phyloP scores from a whole-genome alignment of 2,113 vertebrate genomes.

The Corythoichthys haematopterus region DNA sequence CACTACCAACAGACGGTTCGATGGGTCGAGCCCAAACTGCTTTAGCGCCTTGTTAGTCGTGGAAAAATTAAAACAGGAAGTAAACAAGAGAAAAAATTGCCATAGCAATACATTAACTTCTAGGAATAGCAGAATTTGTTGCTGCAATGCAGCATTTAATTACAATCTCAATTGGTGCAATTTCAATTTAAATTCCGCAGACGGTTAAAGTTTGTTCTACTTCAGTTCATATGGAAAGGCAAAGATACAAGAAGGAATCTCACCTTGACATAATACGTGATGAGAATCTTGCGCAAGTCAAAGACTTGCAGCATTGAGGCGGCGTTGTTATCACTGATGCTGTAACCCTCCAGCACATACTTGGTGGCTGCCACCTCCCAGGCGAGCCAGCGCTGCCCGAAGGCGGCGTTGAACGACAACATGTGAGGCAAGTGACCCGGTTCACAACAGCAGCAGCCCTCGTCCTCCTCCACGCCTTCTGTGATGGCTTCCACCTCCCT shows the following conservation, averaged over 20 bases:
- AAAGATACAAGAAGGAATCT: neutral
- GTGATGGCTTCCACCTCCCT: conserved; percentile 91
- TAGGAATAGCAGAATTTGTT: neutral
- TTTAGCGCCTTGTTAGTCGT: neutral
- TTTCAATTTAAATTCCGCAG: neutral
- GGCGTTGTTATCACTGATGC: conserved; percentile 89
- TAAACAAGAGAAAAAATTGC: neutral
- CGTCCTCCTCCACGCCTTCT: conserved; percentile 87
- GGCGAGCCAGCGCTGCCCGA: conserved; percentile 90
- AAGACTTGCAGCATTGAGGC: conserved; percentile 91
- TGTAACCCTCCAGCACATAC: conserved; percentile 88
- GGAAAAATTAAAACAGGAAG: neutral
- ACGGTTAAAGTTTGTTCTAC: neutral
- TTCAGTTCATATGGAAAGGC: neutral
- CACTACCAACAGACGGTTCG: neutral
- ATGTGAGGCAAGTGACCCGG: conserved; percentile 85
- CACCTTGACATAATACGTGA: conserved; percentile 92
- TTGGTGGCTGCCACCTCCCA: conserved; percentile 91
- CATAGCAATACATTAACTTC: too few species aligned
- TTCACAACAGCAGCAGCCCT: conserved; percentile 90
- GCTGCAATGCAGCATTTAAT: neutral
- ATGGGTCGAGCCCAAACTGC: neutral
- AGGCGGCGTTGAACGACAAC: conserved; percentile 87
- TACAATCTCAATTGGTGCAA: neutral
- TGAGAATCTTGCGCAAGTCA: conserved; percentile 87